Evolutionary conservation across 2,113 vertebrate species (phyloP), one percentile per base, ranked within the genome.

Genomic region (Takifugu bimaculatus): DNA sequence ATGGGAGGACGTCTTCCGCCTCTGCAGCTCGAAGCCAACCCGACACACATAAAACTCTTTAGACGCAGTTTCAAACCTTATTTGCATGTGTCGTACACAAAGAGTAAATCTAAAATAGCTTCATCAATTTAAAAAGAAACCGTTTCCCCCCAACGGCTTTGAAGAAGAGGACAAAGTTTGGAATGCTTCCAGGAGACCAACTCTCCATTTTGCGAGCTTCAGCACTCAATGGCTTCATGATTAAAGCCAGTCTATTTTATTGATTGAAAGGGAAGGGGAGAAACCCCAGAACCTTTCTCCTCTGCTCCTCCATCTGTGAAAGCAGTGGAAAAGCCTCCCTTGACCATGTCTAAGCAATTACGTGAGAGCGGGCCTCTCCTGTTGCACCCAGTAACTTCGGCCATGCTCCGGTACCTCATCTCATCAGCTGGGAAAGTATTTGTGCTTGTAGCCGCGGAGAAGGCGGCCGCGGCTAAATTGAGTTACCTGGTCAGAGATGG

Each of bases 401-500:
- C 83, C 75, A 88, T 84, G 83, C 83, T 87, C 88, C 74, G 86
- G 86, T 88, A 83, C 82, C 80, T 85, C 85, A 78, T 83, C 82
- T 86, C 85, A 88, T 89, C 88, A 86, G 75, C 81, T 79, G 80
- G 82, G 81, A 84, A 84, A 84, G 88, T 82, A 86, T 85, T 84
- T 86, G 82, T 74, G 83, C 82, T 84, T 79, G 85, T 85, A 81
- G 79, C 79, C 56, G 58, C 69, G 47, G 74, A 81, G 88, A 84
- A 81, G 70, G 79, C 69, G 53, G 76, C 74, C 82, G 76, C 70
- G 80, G 79, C 82, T 87, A 88, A 88, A 89, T 89, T 89, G 83
- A 89, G 88, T 89, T 88, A 89, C 86, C 85, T 87, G 85, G 78
- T 88, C 78, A 52, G 86, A 82, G 86, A 85, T 80, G 81, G 85